Base-by-base conservation (phyloP, 92 coral and sea anemone species). In the Palythoa grandiflora region DNA sequence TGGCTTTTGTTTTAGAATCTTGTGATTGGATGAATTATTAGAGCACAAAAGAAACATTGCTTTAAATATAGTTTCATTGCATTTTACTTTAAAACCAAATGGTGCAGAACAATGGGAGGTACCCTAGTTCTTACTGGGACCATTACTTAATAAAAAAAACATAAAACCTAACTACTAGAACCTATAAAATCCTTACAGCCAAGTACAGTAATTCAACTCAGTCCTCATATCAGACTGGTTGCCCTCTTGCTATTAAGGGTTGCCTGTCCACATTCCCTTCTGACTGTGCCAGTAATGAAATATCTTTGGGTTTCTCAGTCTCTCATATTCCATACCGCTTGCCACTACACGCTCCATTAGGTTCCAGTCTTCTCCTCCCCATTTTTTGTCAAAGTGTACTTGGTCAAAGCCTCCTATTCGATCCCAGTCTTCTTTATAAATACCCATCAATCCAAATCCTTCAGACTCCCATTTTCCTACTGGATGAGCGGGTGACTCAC, bases 351-450 rank as follows among this genome's bases (percentile, higher is more conserved):
- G 91, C 68, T 92, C 94, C 93, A 96, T 89, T 51, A 96, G 81
- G 77, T 96, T 97, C 98, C 98, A 96, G 78, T 96, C 97, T 57
- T 96, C 98, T 36, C 97, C 96, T 12, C 98, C 98, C 98, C 98
- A 96, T 68, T 87, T 87, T 72, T 77, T 70, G 71, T 89, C 93
- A 72, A 89, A 92, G 5, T 68, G 83, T 71, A 84, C 86, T 61
- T 96, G 96, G 76, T 96, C 91, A 12, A 96, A 89, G 57, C 98
- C 98, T 13, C 95, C 90, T 47, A 92, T 70, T n/a, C 93, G 79
- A 71, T 94, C 97, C 98, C 98, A 96, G 88, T 94, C 98, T 10
- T 92, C 65, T 74, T 96, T 96, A 52, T 89, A 96, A 74, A 93
- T 89, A 15, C 97, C 98, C 10, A 91, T 89, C 63, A 96, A 53